Base-by-base conservation (phyloP, 2,888 invertebrate genomes). In the Tinea semifulvella region DNA sequence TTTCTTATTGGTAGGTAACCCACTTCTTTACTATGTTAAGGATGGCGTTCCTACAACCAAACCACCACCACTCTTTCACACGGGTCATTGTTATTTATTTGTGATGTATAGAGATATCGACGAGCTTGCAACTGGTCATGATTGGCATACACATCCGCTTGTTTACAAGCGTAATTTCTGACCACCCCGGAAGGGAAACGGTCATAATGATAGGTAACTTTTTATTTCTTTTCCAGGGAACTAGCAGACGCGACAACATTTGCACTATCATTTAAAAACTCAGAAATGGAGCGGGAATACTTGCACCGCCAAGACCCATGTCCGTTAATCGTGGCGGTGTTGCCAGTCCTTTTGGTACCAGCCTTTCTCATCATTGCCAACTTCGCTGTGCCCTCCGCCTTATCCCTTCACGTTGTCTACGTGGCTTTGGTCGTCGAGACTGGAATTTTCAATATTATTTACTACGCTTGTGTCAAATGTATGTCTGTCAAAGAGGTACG, bases 311-410 rank as follows among this genome's bases (percentile, higher is more conserved):
- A 51, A 11, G 73, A 73, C 48, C 65, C 66, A 18, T 68, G 68
- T 48, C 81, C 77, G 2, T 55, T 75, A 43, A 65, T 72, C 5
- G 60, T 68, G 25, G 63, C 63, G 10, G 64, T 65, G 5, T 77
- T 81, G 2, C 74, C 80, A n/a, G 61, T 82, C 48, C 59, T 76
- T 52, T 63, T 80, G 43, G 55, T 79, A 42, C 76, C 83, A 10
- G 70, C 82, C 0, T 71, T 83, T 47, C 55, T 68, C 16, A 57
- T 62, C 43, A 60, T 77, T 31, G 65, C 66, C 36, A 61, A 58
- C 54, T 72, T 75, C 54, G 70, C 73, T 10, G 64, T 68, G 26
- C 76, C 74, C 60, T 74, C 42, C 64, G 66, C 13, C 2, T 18
- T 36, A 16, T 16, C 36, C n/a, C 18, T 36, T 4, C 18, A 36